Base-by-base conservation (phyloP, 1,140 invertebrate species). In the Listronotus oregonensis region DNA sequence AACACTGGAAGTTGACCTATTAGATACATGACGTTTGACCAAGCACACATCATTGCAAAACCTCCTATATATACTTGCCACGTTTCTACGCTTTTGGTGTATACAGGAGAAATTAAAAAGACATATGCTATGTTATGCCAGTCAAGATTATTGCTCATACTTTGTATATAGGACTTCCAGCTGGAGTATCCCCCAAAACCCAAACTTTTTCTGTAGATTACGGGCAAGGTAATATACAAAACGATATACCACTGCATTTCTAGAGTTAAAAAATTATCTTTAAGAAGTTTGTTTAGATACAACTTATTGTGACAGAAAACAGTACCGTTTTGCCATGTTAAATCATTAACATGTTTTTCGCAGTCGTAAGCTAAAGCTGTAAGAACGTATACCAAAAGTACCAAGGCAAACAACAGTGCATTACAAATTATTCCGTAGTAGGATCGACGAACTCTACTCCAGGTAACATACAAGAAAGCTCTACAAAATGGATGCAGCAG, bases 1-100 rank as follows among this genome's bases (percentile, higher is more conserved):
- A 93, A 92, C 51, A 91, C 84, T 4, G 92, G 92, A 27, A 93
- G 79, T 71, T 93, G 90, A 3, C 92, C 92, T 46, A 93, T 89
- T 88, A 93, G 90, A 66, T 91, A 81, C 90, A 94, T 92, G 1
- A 93, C 79, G 79, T 93, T 92, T 3, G 88, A 90, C 92, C 91
- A 93, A 10, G 89, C 90, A 37, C 90, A 86, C 9, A 93, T 83
- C 0, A 93, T 89, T 0, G 90, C 89, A 72, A 93, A 90, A 0
- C 92, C 91, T 6, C 89, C 90, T 12, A 91, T 82, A 73, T 88
- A 86, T 74, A 91, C 92, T 73, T 94, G 91, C 89, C 91, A 94
- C 7, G 84, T 84, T 73, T 90, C 88, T 1, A 89, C 92, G 70
- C 85, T 82, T 5, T 87, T 87, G 0, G 87, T 88, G 70, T 90